These are phyloP conservation scores for Agrilus biguttatus DNA, from an alignment of 2,888 invertebrate species.

Conservation along the genomic window DNA sequence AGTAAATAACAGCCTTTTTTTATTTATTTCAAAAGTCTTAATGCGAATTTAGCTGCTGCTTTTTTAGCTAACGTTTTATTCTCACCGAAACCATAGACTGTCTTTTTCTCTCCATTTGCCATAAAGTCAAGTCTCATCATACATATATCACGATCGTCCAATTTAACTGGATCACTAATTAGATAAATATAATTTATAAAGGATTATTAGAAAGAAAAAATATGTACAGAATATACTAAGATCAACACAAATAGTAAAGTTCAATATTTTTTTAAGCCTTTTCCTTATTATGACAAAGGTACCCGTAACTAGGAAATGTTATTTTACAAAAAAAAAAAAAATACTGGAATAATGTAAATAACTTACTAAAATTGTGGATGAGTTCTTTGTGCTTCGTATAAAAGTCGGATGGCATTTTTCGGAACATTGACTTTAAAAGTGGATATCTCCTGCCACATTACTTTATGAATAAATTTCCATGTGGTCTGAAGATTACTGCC, in stretches of 20 bases:
- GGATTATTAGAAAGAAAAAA: background rate
- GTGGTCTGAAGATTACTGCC: constrained; percentile 53
- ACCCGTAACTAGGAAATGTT: too few species aligned
- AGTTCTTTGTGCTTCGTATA: constrained; percentile 71
- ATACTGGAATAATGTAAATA: background rate
- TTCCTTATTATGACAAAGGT: too few species aligned
- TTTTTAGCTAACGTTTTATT: constrained; percentile 59
- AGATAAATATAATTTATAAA: constrained; percentile 1
- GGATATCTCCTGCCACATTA: constrained; percentile 79
- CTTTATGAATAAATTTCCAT: constrained; percentile 69
- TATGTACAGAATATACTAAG: constrained; percentile 15
- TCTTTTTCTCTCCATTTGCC: constrained; percentile 39
- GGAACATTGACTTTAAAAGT: constrained; percentile 72
- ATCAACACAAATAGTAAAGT: constrained; percentile 7
- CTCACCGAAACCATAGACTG: constrained; percentile 54
- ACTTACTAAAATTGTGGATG: constrained; percentile 61
- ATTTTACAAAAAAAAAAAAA: too few species aligned
- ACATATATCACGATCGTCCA: constrained; percentile 25
- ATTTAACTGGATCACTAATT: constrained; percentile 13
- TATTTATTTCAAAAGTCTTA: constrained; percentile 32
- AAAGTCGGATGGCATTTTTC: constrained; percentile 74
- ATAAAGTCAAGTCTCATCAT: constrained; percentile 50
- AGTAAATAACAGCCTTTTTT: too few species aligned
- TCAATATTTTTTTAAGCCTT: too few species aligned
- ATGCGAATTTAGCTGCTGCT: constrained; percentile 65